Evolutionary conservation across 1,140 invertebrate genomes (phyloP).

Genomic region (Heliconius eleuchia): DNA sequence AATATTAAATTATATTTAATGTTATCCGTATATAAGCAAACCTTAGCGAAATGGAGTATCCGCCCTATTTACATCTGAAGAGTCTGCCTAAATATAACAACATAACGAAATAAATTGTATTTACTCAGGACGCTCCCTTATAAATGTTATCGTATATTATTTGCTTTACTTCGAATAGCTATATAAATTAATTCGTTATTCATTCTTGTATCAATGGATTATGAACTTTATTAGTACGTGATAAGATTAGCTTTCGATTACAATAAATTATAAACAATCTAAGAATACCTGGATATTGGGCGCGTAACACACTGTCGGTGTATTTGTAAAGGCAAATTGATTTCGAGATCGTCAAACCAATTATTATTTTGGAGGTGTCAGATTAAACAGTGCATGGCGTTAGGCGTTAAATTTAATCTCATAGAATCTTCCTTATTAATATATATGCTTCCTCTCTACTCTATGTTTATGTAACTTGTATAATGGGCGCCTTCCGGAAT

Average conservation of each 20-base stretch:
- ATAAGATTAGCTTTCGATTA: conserved; percentile 14
- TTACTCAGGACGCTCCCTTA: conserved; percentile 41
- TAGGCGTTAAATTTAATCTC: conserved; percentile 17
- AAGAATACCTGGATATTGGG: conserved; percentile 26
- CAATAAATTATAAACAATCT: not conserved
- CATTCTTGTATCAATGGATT: not conserved
- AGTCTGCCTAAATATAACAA: conserved; percentile 17
- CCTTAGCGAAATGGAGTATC: not conserved
- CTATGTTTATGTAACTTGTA: not conserved
- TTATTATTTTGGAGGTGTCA: conserved; percentile 30
- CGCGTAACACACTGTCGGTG: conserved; percentile 6
- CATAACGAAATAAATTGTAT: conserved; percentile 45
- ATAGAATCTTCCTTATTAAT: not conserved
- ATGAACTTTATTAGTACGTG: not conserved
- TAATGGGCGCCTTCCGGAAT: not conserved
- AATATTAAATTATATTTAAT: not conserved
- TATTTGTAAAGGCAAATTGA: conserved; percentile 34
- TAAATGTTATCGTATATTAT: conserved; percentile 47
- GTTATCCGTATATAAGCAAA: not conserved
- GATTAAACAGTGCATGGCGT: conserved; percentile 20
- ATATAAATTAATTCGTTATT: conserved; percentile 38
- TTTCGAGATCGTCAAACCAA: conserved; percentile 28
- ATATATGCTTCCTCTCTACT: not conserved
- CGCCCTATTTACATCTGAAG: conserved; percentile 12
- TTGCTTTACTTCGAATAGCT: conserved; percentile 43